These are phyloP conservation scores for Trochalopteron elliotii DNA, from an alignment of 2,113 vertebrate genomes.

Conservation along the genomic window DNA sequence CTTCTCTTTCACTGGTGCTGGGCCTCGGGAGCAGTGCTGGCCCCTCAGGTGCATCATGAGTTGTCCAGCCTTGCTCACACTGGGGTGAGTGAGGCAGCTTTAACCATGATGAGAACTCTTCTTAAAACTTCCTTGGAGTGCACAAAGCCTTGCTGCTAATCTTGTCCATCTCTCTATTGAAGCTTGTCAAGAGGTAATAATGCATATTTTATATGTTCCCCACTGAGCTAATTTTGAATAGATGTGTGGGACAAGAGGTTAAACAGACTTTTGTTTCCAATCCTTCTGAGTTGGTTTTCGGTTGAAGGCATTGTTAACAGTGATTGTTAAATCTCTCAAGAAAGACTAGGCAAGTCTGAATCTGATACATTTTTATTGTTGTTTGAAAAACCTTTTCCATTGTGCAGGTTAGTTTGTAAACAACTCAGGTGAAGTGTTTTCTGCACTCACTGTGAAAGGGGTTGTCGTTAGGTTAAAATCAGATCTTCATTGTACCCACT, in stretches of 20 bases:
- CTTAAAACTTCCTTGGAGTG: not conserved
- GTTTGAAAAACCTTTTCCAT: not conserved
- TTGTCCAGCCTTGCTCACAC: not conserved
- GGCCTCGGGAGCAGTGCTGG: not conserved
- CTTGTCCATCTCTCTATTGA: not conserved
- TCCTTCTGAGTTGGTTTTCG: not conserved
- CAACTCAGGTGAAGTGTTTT: not conserved
- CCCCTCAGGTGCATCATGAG: no score
- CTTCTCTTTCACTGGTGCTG: not conserved
- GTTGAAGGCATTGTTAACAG: constrained; percentile 10
- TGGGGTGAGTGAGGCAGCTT: not conserved
- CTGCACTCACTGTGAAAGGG: not conserved
- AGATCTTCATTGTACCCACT: not conserved
- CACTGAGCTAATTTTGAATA: constrained; percentile 35
- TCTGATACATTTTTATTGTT: not conserved
- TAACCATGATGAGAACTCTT: not conserved
- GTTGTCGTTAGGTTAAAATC: not conserved
- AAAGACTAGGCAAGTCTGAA: not conserved
- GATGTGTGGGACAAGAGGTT: constrained; percentile 16
- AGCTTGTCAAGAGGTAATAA: constrained; percentile 11
- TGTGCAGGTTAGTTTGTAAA: not conserved
- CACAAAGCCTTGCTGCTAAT: constrained; percentile 14
- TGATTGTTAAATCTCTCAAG: not conserved
- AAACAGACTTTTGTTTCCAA: not conserved
- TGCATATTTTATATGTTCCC: not conserved